These are phyloP conservation scores for Amitus sp. DNA, from an alignment of 2,888 invertebrate genomes.

Conservation along the genomic window DNA sequence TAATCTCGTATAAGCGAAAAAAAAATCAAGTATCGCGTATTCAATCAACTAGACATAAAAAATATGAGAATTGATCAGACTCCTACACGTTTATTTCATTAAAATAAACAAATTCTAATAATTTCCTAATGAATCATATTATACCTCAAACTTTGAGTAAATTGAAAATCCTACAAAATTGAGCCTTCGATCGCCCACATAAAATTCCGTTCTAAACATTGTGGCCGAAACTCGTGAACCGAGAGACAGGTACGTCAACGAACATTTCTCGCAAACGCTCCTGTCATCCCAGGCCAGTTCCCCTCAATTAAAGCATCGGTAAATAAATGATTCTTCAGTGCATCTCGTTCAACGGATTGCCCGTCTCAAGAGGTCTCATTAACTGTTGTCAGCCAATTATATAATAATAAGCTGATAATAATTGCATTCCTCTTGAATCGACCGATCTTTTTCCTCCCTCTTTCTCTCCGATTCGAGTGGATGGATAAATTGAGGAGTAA, in stretches of 20 bases:
- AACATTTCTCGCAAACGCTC: constrained; percentile 21
- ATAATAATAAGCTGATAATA: constrained; percentile 65
- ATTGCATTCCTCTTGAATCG: constrained; percentile 61
- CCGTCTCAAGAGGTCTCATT: constrained; percentile 64
- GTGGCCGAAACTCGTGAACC: constrained; percentile 25
- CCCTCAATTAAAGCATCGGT: constrained; percentile 56
- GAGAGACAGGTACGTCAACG: constrained; percentile 26
- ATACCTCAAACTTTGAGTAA: too few species aligned
- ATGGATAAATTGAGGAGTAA: constrained; percentile 58
- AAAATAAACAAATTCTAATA: too few species aligned
- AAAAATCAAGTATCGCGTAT: too few species aligned
- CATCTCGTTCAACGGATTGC: constrained; percentile 47
- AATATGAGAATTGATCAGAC: too few species aligned
- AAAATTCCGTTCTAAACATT: too few species aligned
- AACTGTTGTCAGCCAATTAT: constrained; percentile 60
- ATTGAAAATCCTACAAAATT: too few species aligned
- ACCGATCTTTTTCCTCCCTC: constrained; percentile 42
- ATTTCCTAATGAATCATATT: too few species aligned
- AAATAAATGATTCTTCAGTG: constrained; percentile 57
- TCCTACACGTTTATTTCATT: too few species aligned
- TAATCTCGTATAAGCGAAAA: too few species aligned
- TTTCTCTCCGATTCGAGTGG: constrained; percentile 42
- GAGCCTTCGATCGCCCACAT: too few species aligned
- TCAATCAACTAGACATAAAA: too few species aligned
- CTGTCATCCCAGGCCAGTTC: constrained; percentile 41